Conservation (phyloP, 2,888 invertebrate species). For the Drosophila tanythrix region DNA sequence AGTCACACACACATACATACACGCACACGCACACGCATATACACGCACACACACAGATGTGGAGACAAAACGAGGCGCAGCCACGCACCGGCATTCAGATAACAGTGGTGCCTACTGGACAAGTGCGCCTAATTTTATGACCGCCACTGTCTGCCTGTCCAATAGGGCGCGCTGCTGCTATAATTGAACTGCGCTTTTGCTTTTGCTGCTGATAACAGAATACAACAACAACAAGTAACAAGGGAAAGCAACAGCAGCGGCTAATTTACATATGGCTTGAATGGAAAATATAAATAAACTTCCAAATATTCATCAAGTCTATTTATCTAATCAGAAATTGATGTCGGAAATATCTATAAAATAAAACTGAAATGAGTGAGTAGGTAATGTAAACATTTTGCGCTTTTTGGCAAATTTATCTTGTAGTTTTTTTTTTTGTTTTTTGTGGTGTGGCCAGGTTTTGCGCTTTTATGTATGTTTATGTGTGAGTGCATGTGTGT, state of each 20-base stretch:
- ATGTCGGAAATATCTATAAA: conserved; percentile 45
- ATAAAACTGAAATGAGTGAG: conserved; percentile 3
- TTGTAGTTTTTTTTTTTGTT: conserved; percentile 2
- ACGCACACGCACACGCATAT: conserved; percentile 8
- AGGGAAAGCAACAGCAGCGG: conserved; percentile 28
- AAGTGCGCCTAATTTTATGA: conserved; percentile 53
- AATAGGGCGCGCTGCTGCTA: conserved; percentile 58
- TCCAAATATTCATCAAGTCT: conserved; percentile 56
- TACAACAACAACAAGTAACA: conserved; percentile 30
- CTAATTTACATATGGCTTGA: conserved; percentile 76
- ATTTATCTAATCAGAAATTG: conserved; percentile 59
- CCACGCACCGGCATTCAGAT: conserved; percentile 55
- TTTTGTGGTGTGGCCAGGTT: conserved; percentile 46
- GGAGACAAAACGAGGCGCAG: conserved; percentile 5
- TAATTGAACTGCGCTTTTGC: conserved; percentile 46
- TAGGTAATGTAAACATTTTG: conserved; percentile 15
- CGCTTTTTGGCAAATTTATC: conserved; percentile 57
- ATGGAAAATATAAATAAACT: conserved; percentile 36
- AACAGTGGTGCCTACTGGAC: conserved; percentile 37
- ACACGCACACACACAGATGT: neutral
- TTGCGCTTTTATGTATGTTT: conserved; percentile 37
- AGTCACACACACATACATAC: conserved; percentile 37
- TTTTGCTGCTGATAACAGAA: conserved; percentile 50
- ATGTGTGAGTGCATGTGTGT: conserved; percentile 24
- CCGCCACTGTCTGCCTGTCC: conserved; percentile 63